Percentiles rank a stretch among this genome's conserved stretches.
Conservation (phyloP, 2,113 vertebrate genomes). For the Perognathus longimembris region DNA sequence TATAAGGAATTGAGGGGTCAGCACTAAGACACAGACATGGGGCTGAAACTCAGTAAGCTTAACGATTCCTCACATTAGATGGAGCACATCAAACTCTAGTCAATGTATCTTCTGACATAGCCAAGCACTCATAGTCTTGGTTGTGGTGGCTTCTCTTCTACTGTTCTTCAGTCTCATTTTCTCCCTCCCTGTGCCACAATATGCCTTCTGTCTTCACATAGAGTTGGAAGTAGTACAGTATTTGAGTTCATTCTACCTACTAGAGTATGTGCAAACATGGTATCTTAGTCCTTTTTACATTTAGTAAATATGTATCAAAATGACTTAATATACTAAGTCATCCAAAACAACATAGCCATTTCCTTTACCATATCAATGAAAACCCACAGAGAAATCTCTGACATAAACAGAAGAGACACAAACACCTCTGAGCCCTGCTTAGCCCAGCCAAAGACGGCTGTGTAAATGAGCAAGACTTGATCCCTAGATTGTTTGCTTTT, state of each 20-base stretch:
- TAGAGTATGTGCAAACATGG: background rate
- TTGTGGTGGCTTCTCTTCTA: background rate
- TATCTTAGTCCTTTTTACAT: background rate
- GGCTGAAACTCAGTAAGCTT: background rate
- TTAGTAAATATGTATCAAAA: background rate
- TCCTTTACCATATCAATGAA: background rate
- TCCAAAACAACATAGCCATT: background rate
- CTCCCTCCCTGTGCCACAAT: background rate
- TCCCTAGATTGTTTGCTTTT: background rate
- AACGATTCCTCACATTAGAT: background rate
- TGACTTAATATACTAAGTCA: background rate
- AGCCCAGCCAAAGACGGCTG: background rate
- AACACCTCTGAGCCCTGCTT: background rate
- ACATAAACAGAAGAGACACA: background rate
- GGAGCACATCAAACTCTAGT: background rate
- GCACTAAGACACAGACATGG: background rate
- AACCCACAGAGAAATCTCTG: background rate
- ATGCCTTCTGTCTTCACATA: fast-evolving
- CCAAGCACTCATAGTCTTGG: no score
- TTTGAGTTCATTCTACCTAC: background rate
- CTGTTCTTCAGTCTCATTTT: background rate
- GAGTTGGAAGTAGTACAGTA: background rate
- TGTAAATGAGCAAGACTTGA: background rate
- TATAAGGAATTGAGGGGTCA: no score
- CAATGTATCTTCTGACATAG: background rate